Conservation (phyloP, 2,888 invertebrate species). For the Drosophila nr. fundita region DNA sequence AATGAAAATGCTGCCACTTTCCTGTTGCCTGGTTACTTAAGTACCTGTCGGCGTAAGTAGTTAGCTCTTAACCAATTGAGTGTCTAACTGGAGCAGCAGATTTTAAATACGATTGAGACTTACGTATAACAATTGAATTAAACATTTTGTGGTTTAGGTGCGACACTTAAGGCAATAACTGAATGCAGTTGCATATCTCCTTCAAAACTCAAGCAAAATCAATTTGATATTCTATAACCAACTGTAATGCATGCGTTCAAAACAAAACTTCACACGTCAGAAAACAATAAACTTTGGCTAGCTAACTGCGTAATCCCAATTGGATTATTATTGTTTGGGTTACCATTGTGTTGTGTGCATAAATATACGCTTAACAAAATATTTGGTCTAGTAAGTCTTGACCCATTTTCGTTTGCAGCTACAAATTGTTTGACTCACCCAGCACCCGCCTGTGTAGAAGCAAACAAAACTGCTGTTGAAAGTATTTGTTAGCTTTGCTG, state of each 20-base stretch:
- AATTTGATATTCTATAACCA: neutral
- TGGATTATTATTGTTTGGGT: neutral
- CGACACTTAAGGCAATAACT: neutral
- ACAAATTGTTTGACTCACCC: neutral
- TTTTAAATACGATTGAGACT: neutral
- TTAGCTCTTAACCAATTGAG: neutral
- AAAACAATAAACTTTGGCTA: neutral
- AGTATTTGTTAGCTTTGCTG: constrained; percentile 1
- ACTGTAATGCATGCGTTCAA: neutral
- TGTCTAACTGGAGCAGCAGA: neutral
- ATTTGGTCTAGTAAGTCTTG: neutral
- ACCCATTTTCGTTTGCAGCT: neutral
- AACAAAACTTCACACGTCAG: neutral
- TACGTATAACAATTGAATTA: neutral
- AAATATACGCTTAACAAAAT: neutral
- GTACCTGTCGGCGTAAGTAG: constrained; percentile 5
- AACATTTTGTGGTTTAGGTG: neutral
- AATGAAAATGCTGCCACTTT: constrained; percentile 3
- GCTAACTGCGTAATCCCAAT: neutral
- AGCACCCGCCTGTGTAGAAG: neutral
- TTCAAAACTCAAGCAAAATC: neutral
- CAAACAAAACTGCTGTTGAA: constrained; percentile 8
- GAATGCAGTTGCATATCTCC: neutral
- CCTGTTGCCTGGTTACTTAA: constrained; percentile 1
- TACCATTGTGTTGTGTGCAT: neutral